phyloP scores from a whole-genome alignment of 1,140 invertebrate species.

The Orussus abietinus region DNA sequence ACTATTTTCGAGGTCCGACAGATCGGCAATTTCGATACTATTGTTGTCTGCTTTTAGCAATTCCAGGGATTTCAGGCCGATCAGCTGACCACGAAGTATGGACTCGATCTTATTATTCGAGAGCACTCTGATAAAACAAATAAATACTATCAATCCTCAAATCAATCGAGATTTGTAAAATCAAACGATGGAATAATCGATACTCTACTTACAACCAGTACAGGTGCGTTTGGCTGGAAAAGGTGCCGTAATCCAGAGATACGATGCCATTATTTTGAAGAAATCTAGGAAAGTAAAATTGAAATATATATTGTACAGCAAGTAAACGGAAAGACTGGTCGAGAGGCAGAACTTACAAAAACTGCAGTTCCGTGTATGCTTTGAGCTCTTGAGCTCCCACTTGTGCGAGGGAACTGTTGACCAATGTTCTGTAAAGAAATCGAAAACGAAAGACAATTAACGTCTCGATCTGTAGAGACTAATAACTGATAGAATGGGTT shows the following conservation, averaged over 20 bases:
- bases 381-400: conserved; percentile 23
- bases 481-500: conserved; percentile 11
- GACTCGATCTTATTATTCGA: conserved; percentile 48
- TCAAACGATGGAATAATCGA: conserved; percentile 6
- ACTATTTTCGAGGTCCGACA: conserved; percentile 46
- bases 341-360: conserved; percentile 45
- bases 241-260: conserved; percentile 26
- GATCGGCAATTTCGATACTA: conserved; percentile 40
- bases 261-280: conserved; percentile 31
- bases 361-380: conserved; percentile 26
- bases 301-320: conserved; percentile 9
- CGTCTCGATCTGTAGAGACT: conserved; percentile 3
- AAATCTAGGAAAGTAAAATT: conserved; percentile 26
- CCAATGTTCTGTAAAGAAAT: conserved; percentile 31
- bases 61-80: conserved; percentile 43
- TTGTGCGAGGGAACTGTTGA: conserved; percentile 24
- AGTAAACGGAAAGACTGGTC: too few species aligned
- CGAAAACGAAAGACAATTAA: conserved; percentile 6
- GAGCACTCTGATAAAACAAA: conserved; percentile 42
- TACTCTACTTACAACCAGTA: conserved; percentile 36
- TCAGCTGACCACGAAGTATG: conserved; percentile 43
- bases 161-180: conserved; percentile 21
- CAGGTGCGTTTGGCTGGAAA: conserved; percentile 30
- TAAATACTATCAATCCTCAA: conserved; percentile 26
- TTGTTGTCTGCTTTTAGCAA: conserved; percentile 50